Conservation (phyloP, 2,797 vertebrate genomes). For the Melanogrammus aeglefinus region DNA sequence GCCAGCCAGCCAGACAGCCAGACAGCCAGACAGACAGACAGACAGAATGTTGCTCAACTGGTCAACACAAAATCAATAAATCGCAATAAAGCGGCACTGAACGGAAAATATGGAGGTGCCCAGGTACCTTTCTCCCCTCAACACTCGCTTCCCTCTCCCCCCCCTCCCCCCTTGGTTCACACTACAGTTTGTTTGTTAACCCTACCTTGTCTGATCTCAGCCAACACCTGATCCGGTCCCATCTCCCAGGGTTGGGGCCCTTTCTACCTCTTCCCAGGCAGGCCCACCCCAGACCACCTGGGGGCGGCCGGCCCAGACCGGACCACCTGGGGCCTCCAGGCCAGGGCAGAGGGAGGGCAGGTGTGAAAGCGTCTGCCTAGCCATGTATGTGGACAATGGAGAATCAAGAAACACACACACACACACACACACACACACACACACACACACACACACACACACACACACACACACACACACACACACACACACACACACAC, state of each 20-base stretch:
- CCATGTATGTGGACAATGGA: not conserved
- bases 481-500: too few species aligned
- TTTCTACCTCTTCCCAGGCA: not conserved
- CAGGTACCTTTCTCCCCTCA: too few species aligned
- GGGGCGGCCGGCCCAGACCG: not conserved
- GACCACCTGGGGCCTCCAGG: not conserved
- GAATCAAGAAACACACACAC: not conserved
- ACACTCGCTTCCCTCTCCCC: not conserved
- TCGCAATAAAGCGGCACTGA: too few species aligned
- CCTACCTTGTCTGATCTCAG: not conserved
- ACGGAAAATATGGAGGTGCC: too few species aligned
- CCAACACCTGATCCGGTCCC: not conserved
- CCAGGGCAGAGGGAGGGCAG: constrained; percentile 51
- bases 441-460: too few species aligned
- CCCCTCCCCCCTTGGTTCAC: not conserved
- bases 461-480: not conserved
- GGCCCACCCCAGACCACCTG: not conserved
- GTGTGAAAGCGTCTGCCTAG: constrained; percentile 44
- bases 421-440: not conserved
- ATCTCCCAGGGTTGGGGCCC: not conserved
- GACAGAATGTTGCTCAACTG: too few species aligned
- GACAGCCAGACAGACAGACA: too few species aligned
- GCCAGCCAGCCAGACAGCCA: too few species aligned
- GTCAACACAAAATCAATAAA: too few species aligned
- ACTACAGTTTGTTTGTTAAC: not conserved